These are phyloP conservation scores for Merodon equestris DNA, from an alignment of 2,888 invertebrate genomes.

Conservation along the genomic window DNA sequence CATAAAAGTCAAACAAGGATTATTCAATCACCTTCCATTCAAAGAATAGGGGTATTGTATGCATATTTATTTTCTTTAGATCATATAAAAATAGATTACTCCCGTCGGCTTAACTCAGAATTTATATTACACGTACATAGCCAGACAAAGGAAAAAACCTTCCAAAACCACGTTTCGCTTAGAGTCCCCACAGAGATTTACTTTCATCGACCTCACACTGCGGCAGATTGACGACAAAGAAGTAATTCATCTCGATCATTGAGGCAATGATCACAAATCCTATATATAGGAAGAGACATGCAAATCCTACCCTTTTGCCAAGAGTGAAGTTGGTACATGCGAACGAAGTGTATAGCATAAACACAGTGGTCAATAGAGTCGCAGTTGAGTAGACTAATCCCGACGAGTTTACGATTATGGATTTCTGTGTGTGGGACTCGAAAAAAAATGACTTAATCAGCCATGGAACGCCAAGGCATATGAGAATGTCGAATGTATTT, in stretches of 20 bases:
- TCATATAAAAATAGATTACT: too few relatives aligned
- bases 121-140: too few relatives aligned
- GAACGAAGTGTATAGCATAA: constrained; percentile 84
- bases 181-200: too few relatives aligned
- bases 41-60: too few relatives aligned
- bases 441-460: constrained; percentile 85
- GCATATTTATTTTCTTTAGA: too few relatives aligned
- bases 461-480: constrained; percentile 90
- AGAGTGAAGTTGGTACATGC: constrained; percentile 84
- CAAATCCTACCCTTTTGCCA: constrained; percentile 85
- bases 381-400: constrained; percentile 88
- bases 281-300: constrained; percentile 84
- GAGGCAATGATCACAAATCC: constrained; percentile 85
- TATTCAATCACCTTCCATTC: too few relatives aligned
- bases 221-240: constrained; percentile 87
- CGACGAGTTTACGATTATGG: constrained; percentile 85
- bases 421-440: constrained; percentile 80
- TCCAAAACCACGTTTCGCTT: too few relatives aligned
- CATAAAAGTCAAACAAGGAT: too few relatives aligned
- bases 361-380: constrained; percentile 85
- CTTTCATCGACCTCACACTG: too few relatives aligned
- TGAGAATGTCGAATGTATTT: constrained; percentile 89
- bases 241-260: constrained; percentile 87
- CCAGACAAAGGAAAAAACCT: too few relatives aligned
- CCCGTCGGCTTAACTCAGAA: too few relatives aligned